Evolutionary conservation across 2,797 vertebrate genomes (phyloP).

Genomic region (Gallirallus australis): DNA sequence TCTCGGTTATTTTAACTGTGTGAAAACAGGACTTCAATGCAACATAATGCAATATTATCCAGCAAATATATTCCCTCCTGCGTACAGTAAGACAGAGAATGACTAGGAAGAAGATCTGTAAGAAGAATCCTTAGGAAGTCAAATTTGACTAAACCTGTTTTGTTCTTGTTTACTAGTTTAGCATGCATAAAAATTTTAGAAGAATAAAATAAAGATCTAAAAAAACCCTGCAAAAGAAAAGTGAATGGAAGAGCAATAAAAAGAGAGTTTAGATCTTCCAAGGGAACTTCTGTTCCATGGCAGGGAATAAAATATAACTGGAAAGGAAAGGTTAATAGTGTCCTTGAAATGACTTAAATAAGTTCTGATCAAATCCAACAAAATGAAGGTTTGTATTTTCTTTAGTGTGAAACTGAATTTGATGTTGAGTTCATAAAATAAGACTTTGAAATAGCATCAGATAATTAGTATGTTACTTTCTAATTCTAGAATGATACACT

Average conservation of each 20-base stretch:
- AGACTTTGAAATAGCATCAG: background rate
- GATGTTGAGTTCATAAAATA: background rate
- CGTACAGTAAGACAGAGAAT: background rate
- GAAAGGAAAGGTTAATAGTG: background rate
- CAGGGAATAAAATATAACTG: background rate
- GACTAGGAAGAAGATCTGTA: background rate
- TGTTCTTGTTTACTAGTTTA: background rate
- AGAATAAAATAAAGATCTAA: background rate
- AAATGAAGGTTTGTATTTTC: background rate
- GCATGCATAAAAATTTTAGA: rapidly evolving
- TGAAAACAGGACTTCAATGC: background rate
- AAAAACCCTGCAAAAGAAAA: background rate
- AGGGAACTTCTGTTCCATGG: background rate
- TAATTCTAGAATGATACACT: background rate
- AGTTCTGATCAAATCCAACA: background rate
- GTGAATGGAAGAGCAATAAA: background rate
- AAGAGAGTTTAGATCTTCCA: background rate
- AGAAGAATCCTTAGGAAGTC: background rate
- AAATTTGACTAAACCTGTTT: background rate
- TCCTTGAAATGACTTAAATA: background rate
- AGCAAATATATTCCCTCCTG: background rate
- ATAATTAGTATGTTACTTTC: background rate
- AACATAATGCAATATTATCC: background rate
- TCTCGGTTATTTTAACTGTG: background rate
- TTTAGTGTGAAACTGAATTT: background rate